Evolutionary conservation across 2,797 vertebrate species (phyloP).

Genomic region (Gymnopithys bicolor): DNA sequence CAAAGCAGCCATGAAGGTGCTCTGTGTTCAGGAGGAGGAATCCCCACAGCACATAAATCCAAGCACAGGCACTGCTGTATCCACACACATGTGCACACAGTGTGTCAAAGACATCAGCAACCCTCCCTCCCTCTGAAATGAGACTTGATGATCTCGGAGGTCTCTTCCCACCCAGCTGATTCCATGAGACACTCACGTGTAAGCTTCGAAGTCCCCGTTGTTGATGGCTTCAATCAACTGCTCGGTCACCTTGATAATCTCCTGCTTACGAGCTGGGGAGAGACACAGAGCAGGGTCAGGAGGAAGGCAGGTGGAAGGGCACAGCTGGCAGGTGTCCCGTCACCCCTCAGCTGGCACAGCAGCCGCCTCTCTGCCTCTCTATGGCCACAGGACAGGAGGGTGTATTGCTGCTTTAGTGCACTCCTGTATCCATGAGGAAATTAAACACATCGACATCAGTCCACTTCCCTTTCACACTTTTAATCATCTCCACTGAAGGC

Average conservation of each 20-base stretch:
- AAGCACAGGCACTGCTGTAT: neutral
- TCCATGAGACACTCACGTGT: constrained; percentile 86
- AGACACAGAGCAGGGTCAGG: constrained; percentile 13
- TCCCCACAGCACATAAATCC: neutral
- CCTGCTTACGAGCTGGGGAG: constrained; percentile 89
- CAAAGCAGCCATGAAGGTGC: neutral
- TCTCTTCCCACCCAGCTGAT: too few species aligned
- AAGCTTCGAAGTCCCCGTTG: constrained; percentile 96
- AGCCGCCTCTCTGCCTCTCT: neutral
- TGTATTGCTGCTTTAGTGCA: neutral
- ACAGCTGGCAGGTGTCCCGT: neutral
- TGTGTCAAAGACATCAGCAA: neutral
- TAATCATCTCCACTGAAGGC: neutral
- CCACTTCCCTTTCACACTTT: neutral
- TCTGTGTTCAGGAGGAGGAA: neutral
- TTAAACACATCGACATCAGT: neutral
- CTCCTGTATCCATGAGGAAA: neutral
- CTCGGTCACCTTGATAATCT: constrained; percentile 98
- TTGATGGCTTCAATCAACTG: constrained; percentile 98
- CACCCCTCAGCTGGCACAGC: neutral
- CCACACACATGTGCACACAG: neutral
- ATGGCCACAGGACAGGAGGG: neutral
- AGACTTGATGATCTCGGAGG: too few species aligned
- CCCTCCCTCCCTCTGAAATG: neutral
- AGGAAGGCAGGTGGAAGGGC: neutral